Base-by-base conservation (phyloP, 2,113 vertebrate species). In the Caretta caretta region DNA sequence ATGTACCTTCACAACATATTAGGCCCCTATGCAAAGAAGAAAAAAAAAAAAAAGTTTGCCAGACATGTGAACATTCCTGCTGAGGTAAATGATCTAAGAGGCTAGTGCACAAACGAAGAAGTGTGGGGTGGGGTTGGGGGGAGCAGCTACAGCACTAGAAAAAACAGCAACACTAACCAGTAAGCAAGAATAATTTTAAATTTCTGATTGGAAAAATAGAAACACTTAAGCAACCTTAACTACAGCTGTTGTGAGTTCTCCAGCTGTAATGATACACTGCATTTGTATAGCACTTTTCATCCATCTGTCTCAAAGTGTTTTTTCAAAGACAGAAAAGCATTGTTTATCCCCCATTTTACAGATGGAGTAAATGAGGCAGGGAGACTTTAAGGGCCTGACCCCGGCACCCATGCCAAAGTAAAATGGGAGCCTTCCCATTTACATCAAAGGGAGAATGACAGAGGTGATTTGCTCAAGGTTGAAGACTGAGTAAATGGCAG, bases 41-140 rank as follows among this genome's bases (percentile, higher is more conserved):
- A 87, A 59, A 8, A 20, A 57, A 31, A 25, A 25, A 17, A 10
- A 59, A 27, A 75, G 2, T 62, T n/a, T 84, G 8, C 76, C 56
- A 86, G 56, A 87, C 4, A 1, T 0, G 0, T 78, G 86, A 92
- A 86, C 84, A 12, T 14, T 17, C 91, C 56, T 86, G 69, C 19
- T 87, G 46, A 83, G n/a, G 29, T 86, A 84, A 84, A 84, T 0
- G 62, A 10, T 4, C 51, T 85, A 84, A 92, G n/a, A 82, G 31
- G 8, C 27, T 91, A 56, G 1, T 49, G 72, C 82, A 88, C 57
- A 4, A 62, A 3, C 6, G 82, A 85, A n/a, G 90, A 86, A 49
- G 9, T n/a, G 8, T 8, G 8, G 35, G 8, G 16, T 0, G 35
- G 35, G 3, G 29, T 3, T 14, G 6, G 1, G 27, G 3, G 27